A percentile compares a stretch with the other conserved stretches of the same genome.
Conservation (phyloP, 2,888 invertebrate species). For the Gari tellinella region DNA sequence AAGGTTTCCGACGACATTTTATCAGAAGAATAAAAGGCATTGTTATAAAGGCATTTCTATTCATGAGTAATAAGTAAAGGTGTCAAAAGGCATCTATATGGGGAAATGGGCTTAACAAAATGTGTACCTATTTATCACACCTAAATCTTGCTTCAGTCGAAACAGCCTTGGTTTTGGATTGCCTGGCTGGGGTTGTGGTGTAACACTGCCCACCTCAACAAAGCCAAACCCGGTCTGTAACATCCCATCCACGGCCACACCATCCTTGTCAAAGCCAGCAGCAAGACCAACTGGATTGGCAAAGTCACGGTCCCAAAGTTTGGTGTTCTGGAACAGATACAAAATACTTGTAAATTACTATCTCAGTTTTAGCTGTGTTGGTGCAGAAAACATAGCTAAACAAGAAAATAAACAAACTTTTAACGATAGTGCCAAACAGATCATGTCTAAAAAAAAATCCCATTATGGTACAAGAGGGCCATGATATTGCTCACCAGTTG, state of each 20-base stretch:
- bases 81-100: no score
- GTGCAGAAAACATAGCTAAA: no score
- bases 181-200: constrained; percentile 96
- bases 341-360: no score
- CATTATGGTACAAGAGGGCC: no score
- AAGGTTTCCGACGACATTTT: no score
- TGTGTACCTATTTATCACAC: constrained; percentile 96
- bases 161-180: constrained; percentile 97
- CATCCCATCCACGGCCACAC: constrained; percentile 93
- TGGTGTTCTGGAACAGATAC: constrained; percentile 89
- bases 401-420: no score
- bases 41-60: not conserved
- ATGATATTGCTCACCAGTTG: no score
- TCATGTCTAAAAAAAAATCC: no score
- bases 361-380: no score
- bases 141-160: constrained; percentile 92
- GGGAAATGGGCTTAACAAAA: no score
- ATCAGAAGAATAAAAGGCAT: not conserved
- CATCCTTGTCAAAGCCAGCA: constrained; percentile 99
- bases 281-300: constrained; percentile 98
- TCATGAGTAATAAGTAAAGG: no score
- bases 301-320: constrained; percentile 90
- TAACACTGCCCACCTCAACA: constrained; percentile 98
- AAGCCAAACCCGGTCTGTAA: constrained; percentile 95
- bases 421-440: no score